A percentile compares a stretch with the other conserved stretches of the same genome.
phyloP scores from a whole-genome alignment of 2,888 invertebrate genomes.

The Sesia bembeciformis region DNA sequence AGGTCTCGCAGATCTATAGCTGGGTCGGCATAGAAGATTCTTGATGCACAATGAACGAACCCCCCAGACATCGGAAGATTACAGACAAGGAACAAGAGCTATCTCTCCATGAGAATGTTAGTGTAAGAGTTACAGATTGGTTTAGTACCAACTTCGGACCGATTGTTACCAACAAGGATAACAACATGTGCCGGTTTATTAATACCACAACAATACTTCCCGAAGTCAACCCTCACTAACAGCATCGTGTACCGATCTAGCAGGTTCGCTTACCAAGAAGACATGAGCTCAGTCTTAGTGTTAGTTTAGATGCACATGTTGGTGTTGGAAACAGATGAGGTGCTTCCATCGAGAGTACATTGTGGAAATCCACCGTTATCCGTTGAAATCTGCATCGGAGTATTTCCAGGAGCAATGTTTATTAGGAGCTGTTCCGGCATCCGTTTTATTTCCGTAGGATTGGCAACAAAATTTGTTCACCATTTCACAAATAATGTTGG shows the following conservation, averaged over 20 bases:
- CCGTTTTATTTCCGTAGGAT: too few species aligned
- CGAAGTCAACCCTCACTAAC: slow-evolving; percentile 91
- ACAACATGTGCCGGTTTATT: slow-evolving; percentile 88
- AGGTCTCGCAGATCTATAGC: slow-evolving; percentile 92
- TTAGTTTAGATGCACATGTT: slow-evolving; percentile 92
- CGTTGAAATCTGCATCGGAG: slow-evolving; percentile 94
- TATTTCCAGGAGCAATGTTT: slow-evolving; percentile 95
- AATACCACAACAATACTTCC: slow-evolving; percentile 90
- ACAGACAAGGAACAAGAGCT: slow-evolving; percentile 92
- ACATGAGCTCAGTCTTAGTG: slow-evolving; percentile 83
- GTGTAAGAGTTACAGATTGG: slow-evolving; percentile 94
- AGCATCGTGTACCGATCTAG: slow-evolving; percentile 97
- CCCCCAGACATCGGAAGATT: slow-evolving; percentile 97
- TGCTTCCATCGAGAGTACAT: slow-evolving; percentile 93
- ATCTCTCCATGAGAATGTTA: slow-evolving; percentile 89
- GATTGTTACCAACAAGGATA: slow-evolving; percentile 93
- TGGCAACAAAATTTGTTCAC: too few species aligned
- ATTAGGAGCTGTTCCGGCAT: slow-evolving; percentile 31
- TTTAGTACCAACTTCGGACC: slow-evolving; percentile 92
- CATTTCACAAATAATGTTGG: too few species aligned
- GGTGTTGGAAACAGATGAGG: slow-evolving; percentile 84
- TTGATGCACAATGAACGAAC: slow-evolving; percentile 92
- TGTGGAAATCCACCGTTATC: slow-evolving; percentile 90
- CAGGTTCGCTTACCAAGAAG: slow-evolving; percentile 97
- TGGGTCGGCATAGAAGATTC: slow-evolving; percentile 84